Base-by-base conservation (phyloP, 2,888 invertebrate species). In the Lasioglossum leucozonium region DNA sequence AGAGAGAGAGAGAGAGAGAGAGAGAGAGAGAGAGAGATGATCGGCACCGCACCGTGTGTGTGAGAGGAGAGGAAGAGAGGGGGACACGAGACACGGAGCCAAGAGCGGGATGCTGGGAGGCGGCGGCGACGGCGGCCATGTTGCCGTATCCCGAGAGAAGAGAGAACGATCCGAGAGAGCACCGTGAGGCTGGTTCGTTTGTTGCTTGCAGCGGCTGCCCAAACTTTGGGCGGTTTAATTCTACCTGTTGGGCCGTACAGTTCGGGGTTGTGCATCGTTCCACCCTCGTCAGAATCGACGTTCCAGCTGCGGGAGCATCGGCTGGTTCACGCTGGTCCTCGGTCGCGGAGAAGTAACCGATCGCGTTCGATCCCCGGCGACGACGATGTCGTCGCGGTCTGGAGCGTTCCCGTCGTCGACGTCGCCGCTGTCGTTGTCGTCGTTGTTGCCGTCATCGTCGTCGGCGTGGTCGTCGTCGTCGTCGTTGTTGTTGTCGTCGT, bases 51-150 rank as follows among this genome's bases (percentile, higher is more conserved):
- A 55, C 30, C 62, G 62, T 62, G 62, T 62, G 62, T 62, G 62
- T 30, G 67, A n/a, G 37, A 67, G 67, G 67, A n/a, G 26, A 55
- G 18, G 22, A 42, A 95, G 82, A 74, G 78, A 73, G 67, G 91
- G 90, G 88, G 87, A 82, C 76, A 69, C 81, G 87, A 89, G 85
- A 86, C 88, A 91, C 87, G 95, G 93, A 95, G 95, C 96, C 92
- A 51, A 87, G 87, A 91, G 88, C 90, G 95, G 95, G 96, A 96
- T 95, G 96, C 96, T 93, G 94, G 95, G 96, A 95, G 96, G 96
- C 95, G 96, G 95, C 96, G 95, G 96, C 95, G 96, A 95, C 93
- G 95, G 96, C 96, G 96, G 96, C 96, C 96, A 96, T 96, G 96
- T 96, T 97, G 97, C 96, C 96, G 88, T 96, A 96, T 96, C 96